Evolutionary conservation across 2,797 vertebrate genomes (phyloP).

Genomic region (Sebastes steindachneri): DNA sequence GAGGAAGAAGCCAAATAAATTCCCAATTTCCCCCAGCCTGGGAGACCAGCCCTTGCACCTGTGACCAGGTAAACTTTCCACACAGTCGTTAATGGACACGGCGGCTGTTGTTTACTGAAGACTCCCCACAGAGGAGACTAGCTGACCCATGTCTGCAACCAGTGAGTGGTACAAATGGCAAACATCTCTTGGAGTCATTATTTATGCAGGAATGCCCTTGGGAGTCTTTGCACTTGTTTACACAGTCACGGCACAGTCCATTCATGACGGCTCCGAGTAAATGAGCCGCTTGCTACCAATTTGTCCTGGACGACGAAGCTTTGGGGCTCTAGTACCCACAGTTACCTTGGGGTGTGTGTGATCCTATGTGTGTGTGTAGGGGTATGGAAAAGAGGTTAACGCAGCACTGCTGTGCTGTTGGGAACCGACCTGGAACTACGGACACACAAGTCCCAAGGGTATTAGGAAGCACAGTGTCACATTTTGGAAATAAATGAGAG

Average conservation of each 20-base stretch:
- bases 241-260: slow-evolving; percentile 75
- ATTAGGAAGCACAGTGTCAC: slow-evolving; percentile 54
- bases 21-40: slow-evolving; percentile 3
- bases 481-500: slow-evolving; percentile 59
- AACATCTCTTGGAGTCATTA: slow-evolving; percentile 76
- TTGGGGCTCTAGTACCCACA: slow-evolving; percentile 62
- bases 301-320: slow-evolving; percentile 78
- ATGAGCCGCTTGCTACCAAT: slow-evolving; percentile 83
- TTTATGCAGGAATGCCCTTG: slow-evolving; percentile 82
- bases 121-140: slow-evolving; percentile 74
- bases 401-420: slow-evolving; percentile 42
- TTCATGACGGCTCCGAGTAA: slow-evolving; percentile 79
- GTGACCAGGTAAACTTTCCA: slow-evolving; percentile 63
- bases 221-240: slow-evolving; percentile 82
- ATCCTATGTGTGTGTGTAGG: background rate
- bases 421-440: slow-evolving; percentile 73
- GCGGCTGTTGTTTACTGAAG: slow-evolving; percentile 71
- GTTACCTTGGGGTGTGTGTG: slow-evolving; percentile 52
- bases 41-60: slow-evolving; percentile 57
- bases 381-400: slow-evolving; percentile 49
- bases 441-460: slow-evolving; percentile 66
- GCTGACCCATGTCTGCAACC: slow-evolving; percentile 76
- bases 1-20: slow-evolving; percentile 1
- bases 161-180: slow-evolving; percentile 74
- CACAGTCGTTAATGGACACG: slow-evolving; percentile 50